A percentile compares a stretch with the other conserved stretches of the same genome.
Conservation (phyloP, 2,113 vertebrate species). For the Micronycteris hirsuta region DNA sequence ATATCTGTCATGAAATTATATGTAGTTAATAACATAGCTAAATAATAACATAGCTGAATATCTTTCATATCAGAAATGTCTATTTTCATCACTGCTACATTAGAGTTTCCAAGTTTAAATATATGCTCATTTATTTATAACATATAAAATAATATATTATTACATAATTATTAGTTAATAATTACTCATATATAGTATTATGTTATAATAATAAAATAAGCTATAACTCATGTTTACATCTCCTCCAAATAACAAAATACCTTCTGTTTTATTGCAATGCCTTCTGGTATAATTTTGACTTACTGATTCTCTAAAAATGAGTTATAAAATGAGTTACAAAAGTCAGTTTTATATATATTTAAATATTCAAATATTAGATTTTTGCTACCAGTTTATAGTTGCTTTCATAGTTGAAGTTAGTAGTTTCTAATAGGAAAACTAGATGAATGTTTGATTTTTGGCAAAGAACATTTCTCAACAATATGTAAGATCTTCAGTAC, state of each 20-base stretch:
- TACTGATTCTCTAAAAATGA: not conserved
- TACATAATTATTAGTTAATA: not conserved
- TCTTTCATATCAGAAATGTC: not conserved
- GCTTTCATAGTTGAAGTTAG: not conserved
- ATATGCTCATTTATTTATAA: not conserved
- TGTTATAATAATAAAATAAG: not conserved
- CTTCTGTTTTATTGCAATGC: not conserved
- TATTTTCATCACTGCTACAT: not conserved
- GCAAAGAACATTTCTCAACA: not conserved
- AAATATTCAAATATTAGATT: conserved; percentile 2
- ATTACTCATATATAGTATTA: not conserved
- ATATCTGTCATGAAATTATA: conserved; percentile 1
- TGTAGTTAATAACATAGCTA: not conserved
- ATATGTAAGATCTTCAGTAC: not conserved
- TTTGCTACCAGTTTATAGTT: not conserved
- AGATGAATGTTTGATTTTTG: conserved; percentile 1
- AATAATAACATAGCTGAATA: not conserved
- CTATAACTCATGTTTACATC: not conserved
- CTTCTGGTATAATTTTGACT: conserved; percentile 11
- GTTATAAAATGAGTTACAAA: not conserved
- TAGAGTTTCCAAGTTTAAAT: conserved; percentile 6
- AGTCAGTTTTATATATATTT: not conserved
- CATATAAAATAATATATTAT: not conserved
- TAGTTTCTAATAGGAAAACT: conserved; percentile 21
- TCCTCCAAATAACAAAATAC: not conserved